Base-by-base conservation (phyloP, 1,140 invertebrate species). In the Eulimnadia texana region DNA sequence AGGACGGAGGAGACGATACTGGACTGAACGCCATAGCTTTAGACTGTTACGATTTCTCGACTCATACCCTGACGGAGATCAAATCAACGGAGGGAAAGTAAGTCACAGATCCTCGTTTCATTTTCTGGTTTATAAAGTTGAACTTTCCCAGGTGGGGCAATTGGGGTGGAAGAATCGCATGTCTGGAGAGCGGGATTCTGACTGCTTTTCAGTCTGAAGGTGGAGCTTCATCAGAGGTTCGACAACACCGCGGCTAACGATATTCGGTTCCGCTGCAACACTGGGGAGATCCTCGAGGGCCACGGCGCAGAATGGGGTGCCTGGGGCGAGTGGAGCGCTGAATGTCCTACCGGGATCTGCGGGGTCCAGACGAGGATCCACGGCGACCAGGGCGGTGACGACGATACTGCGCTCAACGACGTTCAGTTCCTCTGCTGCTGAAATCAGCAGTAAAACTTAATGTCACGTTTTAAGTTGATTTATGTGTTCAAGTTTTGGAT, bases 261-360 rank as follows among this genome's bases (percentile, higher is more conserved):
- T 24, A 23, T 54, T 16, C 22, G 25, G 16, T 54, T 22, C 52
- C n/a, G 23, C 1, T 54, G 52, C 52, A 54, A 22, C 52, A 54
- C 16, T 25, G 52, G 52, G 0, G 20, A 54, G 23, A 54, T 24
- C 16, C 25, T 54, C 20, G 22, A 3, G 16, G 52, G 52, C 2
- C 16, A 54, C 11, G 52, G 52, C 23, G 23, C 23, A 6, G 20
- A 24, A 2, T 54, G 52, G 52, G 52, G 52, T 25, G 52, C 20
- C 3, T 54, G 52, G 52, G 25, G 22, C 16, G n/a, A 1, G 13
- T 54, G 52, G 52, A 23, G 20, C 25, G 23, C 1, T 0, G 52
- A 54, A 23, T 54, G 52, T 24, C n/a, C 52, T 1, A 54, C 52
- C 2, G 52, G 52, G 16, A 54, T 54, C 52, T 54, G 52, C 25